Evolutionary conservation across 2,797 vertebrate genomes (phyloP).

Genomic region (Etheostoma nigrum): DNA sequence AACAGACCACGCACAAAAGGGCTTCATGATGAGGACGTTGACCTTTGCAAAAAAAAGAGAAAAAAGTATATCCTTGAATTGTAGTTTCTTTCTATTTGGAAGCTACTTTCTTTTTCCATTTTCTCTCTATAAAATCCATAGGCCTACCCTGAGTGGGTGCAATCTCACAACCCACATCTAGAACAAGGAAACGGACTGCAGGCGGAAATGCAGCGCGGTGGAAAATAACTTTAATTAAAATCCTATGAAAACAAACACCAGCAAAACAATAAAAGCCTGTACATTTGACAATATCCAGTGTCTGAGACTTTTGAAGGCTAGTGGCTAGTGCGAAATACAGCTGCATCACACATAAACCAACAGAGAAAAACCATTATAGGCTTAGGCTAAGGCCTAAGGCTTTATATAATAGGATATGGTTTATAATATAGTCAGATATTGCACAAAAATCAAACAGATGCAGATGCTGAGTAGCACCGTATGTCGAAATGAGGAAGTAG

Average conservation of each 20-base stretch:
- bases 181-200: conserved; percentile 19
- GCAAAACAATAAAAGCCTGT: conserved; percentile 82
- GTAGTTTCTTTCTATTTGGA: background rate
- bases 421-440: conserved; percentile 79
- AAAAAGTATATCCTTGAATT: too few species aligned
- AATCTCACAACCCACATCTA: conserved; percentile 19
- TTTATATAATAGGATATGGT: conserved; percentile 61
- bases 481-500: conserved; percentile 63
- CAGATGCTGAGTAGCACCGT: conserved; percentile 70
- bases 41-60: background rate
- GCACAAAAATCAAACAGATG: conserved; percentile 78
- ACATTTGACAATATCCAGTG: conserved; percentile 85
- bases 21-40: conserved; percentile 1
- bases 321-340: conserved; percentile 71
- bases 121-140: background rate
- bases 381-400: conserved; percentile 52
- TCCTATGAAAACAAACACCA: conserved; percentile 79
- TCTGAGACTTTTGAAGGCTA: conserved; percentile 79
- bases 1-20: background rate
- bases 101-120: background rate
- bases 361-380: conserved; percentile 67
- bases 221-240: conserved; percentile 87
- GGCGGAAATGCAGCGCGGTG: conserved; percentile 56
- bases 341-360: conserved; percentile 72
- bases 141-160: conserved; percentile 7